These are phyloP conservation scores for Cyprinodon variegatus DNA, from an alignment of 2,113 vertebrate genomes.

Conservation along the genomic window DNA sequence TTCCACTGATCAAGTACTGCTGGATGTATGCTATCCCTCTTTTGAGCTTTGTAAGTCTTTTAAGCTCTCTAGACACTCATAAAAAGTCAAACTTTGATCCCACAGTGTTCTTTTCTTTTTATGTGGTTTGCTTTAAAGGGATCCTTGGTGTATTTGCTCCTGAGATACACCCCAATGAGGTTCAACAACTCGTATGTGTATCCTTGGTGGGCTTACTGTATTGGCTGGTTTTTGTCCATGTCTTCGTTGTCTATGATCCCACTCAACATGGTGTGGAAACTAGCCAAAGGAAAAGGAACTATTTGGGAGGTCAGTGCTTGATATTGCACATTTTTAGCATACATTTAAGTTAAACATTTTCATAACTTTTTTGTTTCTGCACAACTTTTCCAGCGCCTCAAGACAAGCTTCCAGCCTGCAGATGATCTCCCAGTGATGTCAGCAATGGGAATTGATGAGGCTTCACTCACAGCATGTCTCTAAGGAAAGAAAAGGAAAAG, in stretches of 20 bases:
- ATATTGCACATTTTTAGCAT: neutral
- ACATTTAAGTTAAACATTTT: neutral
- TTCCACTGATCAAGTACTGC: slow-evolving; percentile 70
- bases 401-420: slow-evolving; percentile 43
- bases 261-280: slow-evolving; percentile 64
- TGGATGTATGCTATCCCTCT: slow-evolving; percentile 71
- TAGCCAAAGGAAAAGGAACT: slow-evolving; percentile 62
- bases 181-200: slow-evolving; percentile 77
- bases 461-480: slow-evolving; percentile 1
- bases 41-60: slow-evolving; percentile 65
- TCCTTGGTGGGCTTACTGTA: slow-evolving; percentile 72
- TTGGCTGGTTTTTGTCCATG: slow-evolving; percentile 74
- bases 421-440: slow-evolving; percentile 54
- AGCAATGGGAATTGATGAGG: slow-evolving; percentile 20
- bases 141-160: slow-evolving; percentile 68
- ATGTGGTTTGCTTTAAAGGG: slow-evolving; percentile 47
- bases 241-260: slow-evolving; percentile 72
- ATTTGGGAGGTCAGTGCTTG: slow-evolving; percentile 66
- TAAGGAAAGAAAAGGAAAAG: slow-evolving; percentile 14
- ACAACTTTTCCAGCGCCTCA: slow-evolving; percentile 58
- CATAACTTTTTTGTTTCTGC: neutral
- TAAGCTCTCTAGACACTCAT: neutral
- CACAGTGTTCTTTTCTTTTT: neutral
- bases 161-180: slow-evolving; percentile 70
- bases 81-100: neutral